Base-by-base conservation (phyloP, 2,113 vertebrate genomes). In the Nerophis ophidion region DNA sequence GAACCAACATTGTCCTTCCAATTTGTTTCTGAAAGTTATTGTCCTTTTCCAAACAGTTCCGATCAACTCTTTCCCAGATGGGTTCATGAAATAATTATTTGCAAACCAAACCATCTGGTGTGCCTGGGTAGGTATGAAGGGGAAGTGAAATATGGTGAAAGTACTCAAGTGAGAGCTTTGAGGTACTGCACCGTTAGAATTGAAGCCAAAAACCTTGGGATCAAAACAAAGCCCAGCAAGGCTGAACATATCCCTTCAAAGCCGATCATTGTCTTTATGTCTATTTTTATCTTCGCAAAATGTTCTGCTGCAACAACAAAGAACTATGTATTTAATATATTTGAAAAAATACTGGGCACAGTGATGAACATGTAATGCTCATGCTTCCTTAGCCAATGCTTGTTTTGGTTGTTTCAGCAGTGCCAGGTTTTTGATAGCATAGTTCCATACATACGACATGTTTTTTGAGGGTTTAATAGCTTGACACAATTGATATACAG, bases 221-320 rank as follows among this genome's bases (percentile, higher is more conserved):
- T 51, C 57, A 72, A 36, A 59, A 71, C 65, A 69, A 74, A 73
- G 70, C 50, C 48, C 1, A 38, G 55, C 58, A 65, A 50, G 50
- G 51, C 35, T 34, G 7, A 52, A 53, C 48, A 63, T 50, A 73
- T 60, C 48, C 48, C 33, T 75, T 74, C 70, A 74, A 79, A 79
- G 71, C 67, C 33, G 49, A 62, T 72, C 49, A 61, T 19, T 66
- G 42, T 50, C 52, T 60, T 38, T 71, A 55, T 77, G 76, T 75
- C 14, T 83, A 79, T 76, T 75, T 78, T 59, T 65, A 75, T 72
- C 72, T 74, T 63, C 57, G 75, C 52, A 73, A 46, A 68, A 54
- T 72, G 47, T 72, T 74, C 60, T 50, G 38, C 44, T 46, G 54
- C 54, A 56, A 42, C 35, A 56, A 56, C 54, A 56, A 56, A 56